Evolutionary conservation across 2,888 invertebrate species (phyloP).

Genomic region (Smittia aterrima): DNA sequence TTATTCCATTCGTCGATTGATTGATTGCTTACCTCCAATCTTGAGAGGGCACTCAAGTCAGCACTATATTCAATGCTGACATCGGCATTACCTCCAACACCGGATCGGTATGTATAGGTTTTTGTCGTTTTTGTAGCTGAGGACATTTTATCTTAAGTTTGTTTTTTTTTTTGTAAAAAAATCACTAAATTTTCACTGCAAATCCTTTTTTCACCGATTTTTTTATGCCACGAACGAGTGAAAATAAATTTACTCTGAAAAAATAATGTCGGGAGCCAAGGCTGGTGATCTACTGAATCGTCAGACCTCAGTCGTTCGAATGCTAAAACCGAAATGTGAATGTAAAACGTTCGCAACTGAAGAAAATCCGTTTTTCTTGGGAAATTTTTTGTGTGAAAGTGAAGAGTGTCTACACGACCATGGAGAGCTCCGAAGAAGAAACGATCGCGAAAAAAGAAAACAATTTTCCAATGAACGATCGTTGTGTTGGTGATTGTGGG

Average conservation of each 20-base stretch:
- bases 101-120: constrained; percentile 81
- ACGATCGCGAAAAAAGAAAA: constrained; percentile 23
- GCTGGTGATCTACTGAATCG: constrained; percentile 57
- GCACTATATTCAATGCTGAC: constrained; percentile 93
- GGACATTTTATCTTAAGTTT: constrained; percentile 58
- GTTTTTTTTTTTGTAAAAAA: constrained; percentile 19
- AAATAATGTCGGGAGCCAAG: constrained; percentile 53
- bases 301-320: constrained; percentile 57
- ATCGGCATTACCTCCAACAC: constrained; percentile 79
- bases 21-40: constrained; percentile 88
- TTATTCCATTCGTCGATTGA: constrained; percentile 16
- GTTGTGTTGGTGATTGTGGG: constrained; percentile 22
- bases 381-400: constrained; percentile 28
- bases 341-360: constrained; percentile 22
- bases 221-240: constrained; percentile 49
- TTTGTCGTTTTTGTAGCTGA: constrained; percentile 58
- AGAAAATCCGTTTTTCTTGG: constrained; percentile 27
- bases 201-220: constrained; percentile 43
- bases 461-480: constrained; percentile 29
- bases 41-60: constrained; percentile 90
- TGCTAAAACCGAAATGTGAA: constrained; percentile 43
- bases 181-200: constrained; percentile 44
- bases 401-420: constrained; percentile 37
- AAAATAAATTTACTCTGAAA: constrained; percentile 31
- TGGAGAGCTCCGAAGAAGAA: constrained; percentile 27